phyloP scores from a whole-genome alignment of 2,797 vertebrate species.

The Acanthopagrus latus region DNA sequence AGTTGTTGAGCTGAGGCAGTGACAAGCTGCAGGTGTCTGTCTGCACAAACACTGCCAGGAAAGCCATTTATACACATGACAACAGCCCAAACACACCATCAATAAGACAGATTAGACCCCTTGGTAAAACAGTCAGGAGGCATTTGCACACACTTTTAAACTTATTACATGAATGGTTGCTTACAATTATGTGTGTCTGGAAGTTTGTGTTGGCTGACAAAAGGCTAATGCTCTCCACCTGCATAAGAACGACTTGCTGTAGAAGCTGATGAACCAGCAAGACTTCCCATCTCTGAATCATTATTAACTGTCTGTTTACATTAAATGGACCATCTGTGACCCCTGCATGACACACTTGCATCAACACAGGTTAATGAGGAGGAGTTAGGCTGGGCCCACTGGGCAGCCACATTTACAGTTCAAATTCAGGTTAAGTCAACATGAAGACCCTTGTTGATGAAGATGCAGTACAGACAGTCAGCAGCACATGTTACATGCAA shows the following conservation, averaged over 20 bases:
- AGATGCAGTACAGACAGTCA: background rate
- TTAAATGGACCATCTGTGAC: conserved; percentile 11
- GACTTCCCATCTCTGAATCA: background rate
- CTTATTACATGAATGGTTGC: background rate
- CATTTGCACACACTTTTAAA: background rate
- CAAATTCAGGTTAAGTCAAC: conserved; percentile 56
- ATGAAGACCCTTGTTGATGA: conserved; percentile 19
- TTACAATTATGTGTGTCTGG: background rate
- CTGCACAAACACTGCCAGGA: conserved; percentile 41
- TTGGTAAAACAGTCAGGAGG: background rate
- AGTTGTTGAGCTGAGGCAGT: conserved; percentile 2
- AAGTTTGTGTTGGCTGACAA: background rate
- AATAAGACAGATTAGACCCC: background rate
- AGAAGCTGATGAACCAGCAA: background rate
- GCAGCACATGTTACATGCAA: conserved; percentile 5
- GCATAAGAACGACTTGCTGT: background rate
- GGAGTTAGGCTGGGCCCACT: conserved; percentile 23
- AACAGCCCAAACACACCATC: conserved; percentile 36
- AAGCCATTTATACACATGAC: conserved; percentile 10
- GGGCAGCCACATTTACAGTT: conserved; percentile 38
- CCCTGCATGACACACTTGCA: conserved; percentile 8
- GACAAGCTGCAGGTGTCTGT: conserved; percentile 48
- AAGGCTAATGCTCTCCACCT: background rate
- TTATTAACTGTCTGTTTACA: background rate
- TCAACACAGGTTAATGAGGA: conserved; percentile 29